Evolutionary conservation across 2,888 invertebrate genomes (phyloP), one percentile per base, ranked within the genome.

Genomic region (Folsomia candida): DNA sequence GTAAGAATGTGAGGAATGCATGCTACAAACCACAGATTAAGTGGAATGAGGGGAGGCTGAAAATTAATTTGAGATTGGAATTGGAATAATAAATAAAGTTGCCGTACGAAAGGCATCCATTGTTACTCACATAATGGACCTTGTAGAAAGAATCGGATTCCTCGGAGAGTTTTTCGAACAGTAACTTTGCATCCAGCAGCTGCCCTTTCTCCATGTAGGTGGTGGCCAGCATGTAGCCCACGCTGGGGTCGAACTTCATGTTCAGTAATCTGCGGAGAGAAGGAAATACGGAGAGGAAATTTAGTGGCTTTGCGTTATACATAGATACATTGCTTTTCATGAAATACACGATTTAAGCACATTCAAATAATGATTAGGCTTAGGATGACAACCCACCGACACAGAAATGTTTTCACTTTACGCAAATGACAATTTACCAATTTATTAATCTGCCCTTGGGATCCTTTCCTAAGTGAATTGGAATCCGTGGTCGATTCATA

Each of bases 91-190:
- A 59, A 54, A 59, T 67, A 14, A 29, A 67, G 24, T 28, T 22
- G n/a, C n/a, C n/a, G n/a, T n/a, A n/a, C n/a, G n/a, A n/a, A n/a
- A n/a, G n/a, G n/a, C n/a, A n/a, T n/a, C n/a, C n/a, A n/a, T n/a
- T n/a, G n/a, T n/a, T 14, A 72, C 76, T 76, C 76, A 78, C 78
- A 66, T 75, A 78, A 74, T 78, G 78, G 68, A 78, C 75, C 67
- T 74, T 75, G 74, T 78, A 76, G 70, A 78, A 74, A n/a, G 78
- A 76, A 68, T 75, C 68, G 59, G 74, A 71, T 54, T 74, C 71
- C 26, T 71, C 71, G 1, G 71, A 67, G 4, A 77, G 73, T 59
- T 69, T 61, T 62, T 74, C 70, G 58, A 78, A 76, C 37, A 78
- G 64, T 51, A 68, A 60, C 20, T 74, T 75, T 24, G 76, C 77